These are phyloP conservation scores for Ctenicera cuprea DNA, from an alignment of 2,888 invertebrate species.

Conservation along the genomic window DNA sequence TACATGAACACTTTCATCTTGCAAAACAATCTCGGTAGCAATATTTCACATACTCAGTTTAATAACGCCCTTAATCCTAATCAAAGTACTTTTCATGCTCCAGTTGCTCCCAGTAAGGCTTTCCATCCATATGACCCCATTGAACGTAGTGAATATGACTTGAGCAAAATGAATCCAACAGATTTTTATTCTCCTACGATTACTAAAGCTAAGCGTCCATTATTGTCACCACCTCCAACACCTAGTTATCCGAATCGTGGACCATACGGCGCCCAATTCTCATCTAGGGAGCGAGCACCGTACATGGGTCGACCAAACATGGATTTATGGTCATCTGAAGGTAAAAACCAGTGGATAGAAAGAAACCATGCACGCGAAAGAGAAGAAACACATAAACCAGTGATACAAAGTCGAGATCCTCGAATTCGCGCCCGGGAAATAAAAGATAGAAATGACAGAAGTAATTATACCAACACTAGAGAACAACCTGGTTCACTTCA, in stretches of 20 bases:
- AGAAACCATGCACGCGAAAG: not conserved
- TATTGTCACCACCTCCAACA: constrained; percentile 24
- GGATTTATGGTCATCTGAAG: not conserved
- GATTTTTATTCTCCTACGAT: constrained; percentile 52
- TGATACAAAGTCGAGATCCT: constrained; percentile 54
- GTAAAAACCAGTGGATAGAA: constrained; percentile 9
- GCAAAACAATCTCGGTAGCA: constrained; percentile 32
- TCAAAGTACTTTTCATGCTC: constrained; percentile 12
- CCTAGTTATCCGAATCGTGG: constrained; percentile 21
- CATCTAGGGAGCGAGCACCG: not conserved
- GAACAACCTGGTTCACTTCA: not conserved
- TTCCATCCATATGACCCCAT: constrained; percentile 51
- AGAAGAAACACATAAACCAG: constrained; percentile 21
- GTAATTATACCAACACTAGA: not conserved
- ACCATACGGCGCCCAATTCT: not conserved
- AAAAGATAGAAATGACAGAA: constrained; percentile 18
- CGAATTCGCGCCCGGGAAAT: constrained; percentile 36
- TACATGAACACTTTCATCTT: constrained; percentile 46
- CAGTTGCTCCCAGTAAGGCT: constrained; percentile 25
- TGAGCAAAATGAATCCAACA: constrained; percentile 52
- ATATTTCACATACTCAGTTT: constrained; percentile 19
- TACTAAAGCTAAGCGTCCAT: not conserved
- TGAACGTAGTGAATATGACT: constrained; percentile 49
- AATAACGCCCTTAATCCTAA: not conserved
- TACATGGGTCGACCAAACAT: not conserved